phyloP scores from a whole-genome alignment of 2,797 vertebrate genomes.

The Anisognathus igniventris region DNA sequence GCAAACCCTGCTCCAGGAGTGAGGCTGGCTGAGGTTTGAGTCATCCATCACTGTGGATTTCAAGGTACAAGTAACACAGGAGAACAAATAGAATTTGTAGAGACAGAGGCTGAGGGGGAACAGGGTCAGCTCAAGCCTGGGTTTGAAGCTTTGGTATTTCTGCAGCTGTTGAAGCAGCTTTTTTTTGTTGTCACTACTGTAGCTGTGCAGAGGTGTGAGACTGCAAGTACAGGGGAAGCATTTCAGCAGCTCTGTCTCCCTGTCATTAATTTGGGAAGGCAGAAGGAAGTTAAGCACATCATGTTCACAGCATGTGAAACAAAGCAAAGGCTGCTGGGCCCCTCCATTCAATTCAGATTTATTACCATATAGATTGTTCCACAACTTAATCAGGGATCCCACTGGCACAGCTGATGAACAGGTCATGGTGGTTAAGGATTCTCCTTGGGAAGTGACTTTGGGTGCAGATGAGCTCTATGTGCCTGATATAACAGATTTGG shows the following conservation, averaged over 20 bases:
- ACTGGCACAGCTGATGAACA: background rate
- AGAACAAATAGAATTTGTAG: background rate
- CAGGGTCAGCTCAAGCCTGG: background rate
- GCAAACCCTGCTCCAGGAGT: fast-evolving
- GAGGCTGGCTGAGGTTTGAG: background rate
- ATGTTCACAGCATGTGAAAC: background rate
- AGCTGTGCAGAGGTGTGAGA: background rate
- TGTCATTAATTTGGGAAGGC: background rate
- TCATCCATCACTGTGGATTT: background rate
- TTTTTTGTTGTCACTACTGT: background rate
- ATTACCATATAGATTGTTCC: background rate
- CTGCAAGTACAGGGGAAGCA: background rate
- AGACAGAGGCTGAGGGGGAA: background rate
- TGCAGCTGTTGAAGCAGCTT: background rate
- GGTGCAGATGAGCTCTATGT: background rate
- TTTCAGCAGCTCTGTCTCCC: background rate
- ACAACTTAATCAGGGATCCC: background rate
- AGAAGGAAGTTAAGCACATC: background rate
- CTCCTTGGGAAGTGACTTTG: background rate
- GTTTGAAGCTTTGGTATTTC: background rate
- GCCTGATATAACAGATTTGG: background rate
- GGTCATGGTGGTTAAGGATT: background rate
- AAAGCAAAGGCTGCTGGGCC: background rate
- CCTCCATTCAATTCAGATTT: background rate
- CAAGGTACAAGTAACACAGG: fast-evolving